phyloP scores from a whole-genome alignment of 2,113 vertebrate genomes.

The Hyla sarda region DNA sequence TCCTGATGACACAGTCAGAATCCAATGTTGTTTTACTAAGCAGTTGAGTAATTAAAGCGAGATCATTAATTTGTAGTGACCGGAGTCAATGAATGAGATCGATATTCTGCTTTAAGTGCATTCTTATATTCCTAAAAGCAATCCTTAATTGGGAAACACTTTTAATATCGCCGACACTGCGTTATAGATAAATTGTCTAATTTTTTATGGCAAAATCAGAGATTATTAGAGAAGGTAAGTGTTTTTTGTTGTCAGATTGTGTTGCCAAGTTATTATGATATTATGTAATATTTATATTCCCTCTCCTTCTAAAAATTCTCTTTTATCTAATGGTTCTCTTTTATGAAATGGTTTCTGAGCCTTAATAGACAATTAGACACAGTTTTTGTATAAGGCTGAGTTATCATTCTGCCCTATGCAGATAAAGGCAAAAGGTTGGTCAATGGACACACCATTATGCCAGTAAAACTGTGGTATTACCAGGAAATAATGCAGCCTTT shows the following conservation, averaged over 20 bases:
- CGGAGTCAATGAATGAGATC: conserved; percentile 34
- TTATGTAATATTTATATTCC: background rate
- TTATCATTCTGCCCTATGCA: too few relatives aligned
- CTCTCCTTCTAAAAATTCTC: background rate
- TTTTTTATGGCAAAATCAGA: background rate
- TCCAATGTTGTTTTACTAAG: conserved; percentile 30
- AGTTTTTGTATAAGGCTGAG: too few relatives aligned
- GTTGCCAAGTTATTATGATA: background rate
- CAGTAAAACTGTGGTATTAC: too few relatives aligned
- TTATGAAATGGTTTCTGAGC: background rate
- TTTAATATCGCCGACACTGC: conserved; percentile 22
- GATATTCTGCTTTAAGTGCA: conserved; percentile 47
- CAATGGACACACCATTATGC: too few relatives aligned
- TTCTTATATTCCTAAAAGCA: conserved; percentile 42
- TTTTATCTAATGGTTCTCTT: background rate
- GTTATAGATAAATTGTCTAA: background rate
- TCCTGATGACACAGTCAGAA: conserved; percentile 48
- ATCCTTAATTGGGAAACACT: conserved; percentile 26
- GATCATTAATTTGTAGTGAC: conserved; percentile 52
- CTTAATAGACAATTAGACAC: background rate
- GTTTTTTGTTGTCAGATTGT: background rate
- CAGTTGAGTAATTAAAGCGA: conserved; percentile 51
- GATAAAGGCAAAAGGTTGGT: too few relatives aligned
- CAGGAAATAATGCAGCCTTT: too few relatives aligned
- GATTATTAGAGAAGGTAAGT: background rate